Percentiles rank a stretch among this genome's conserved stretches.
These are phyloP conservation scores for Metacarcinus magister DNA, from an alignment of 2,888 invertebrate genomes.

Conservation along the genomic window DNA sequence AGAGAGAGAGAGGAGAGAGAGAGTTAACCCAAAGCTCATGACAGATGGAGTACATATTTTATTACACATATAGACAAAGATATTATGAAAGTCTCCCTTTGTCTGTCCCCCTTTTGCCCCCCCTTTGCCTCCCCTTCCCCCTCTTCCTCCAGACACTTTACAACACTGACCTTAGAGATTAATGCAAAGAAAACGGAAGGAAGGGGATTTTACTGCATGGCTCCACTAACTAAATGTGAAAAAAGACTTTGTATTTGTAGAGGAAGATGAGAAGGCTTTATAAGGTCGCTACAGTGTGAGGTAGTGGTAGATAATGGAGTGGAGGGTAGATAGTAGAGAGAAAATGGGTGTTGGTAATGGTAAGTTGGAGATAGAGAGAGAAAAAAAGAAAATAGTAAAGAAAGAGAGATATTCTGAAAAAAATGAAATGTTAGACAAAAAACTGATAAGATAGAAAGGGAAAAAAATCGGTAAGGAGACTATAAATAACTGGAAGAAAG, in stretches of 20 bases:
- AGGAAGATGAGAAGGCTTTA: no score
- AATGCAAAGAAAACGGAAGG: not conserved
- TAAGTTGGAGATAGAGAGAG: conserved; percentile 60
- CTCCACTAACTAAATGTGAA: no score
- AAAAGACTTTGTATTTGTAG: no score
- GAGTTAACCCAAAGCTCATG: not conserved
- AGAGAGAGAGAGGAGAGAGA: not conserved
- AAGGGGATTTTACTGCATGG: not conserved
- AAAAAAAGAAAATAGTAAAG: no score
- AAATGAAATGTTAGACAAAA: not conserved
- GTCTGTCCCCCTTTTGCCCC: no score
- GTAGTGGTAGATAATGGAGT: not conserved
- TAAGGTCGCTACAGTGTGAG: no score
- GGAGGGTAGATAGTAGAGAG: no score
- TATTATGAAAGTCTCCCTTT: not conserved
- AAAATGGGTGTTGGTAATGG: no score
- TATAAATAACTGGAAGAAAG: not conserved
- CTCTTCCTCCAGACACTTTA: no score
- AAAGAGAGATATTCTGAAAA: no score
- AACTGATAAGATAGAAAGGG: not conserved
- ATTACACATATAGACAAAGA: not conserved
- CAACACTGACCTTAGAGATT: not conserved
- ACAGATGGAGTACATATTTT: not conserved
- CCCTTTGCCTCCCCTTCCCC: no score
- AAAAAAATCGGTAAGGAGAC: not conserved